Evolutionary conservation across 2,113 vertebrate genomes (phyloP).

Genomic region (Aegithalos caudatus): DNA sequence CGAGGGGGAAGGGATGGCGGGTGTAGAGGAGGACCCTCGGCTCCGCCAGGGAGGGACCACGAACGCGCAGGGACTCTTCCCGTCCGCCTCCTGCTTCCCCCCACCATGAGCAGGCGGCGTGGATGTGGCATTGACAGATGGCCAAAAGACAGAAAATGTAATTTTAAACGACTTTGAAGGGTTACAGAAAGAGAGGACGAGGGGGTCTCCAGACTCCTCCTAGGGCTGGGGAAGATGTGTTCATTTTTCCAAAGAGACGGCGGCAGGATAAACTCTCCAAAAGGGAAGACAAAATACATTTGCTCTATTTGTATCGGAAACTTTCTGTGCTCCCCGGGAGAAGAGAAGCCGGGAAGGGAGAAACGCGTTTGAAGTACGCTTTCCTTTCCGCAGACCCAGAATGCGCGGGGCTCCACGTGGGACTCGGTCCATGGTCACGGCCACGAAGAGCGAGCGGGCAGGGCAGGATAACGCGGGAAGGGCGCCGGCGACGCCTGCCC

Average conservation of each 20-base stretch:
- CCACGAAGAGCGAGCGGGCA: too few relatives aligned
- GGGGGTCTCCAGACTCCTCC: not conserved
- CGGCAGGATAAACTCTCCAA: too few relatives aligned
- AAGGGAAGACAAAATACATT: not conserved
- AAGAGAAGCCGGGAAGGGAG: not conserved
- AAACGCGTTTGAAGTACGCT: rapidly evolving
- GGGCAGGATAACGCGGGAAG: too few relatives aligned
- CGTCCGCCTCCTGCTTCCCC: not conserved
- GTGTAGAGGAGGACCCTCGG: not conserved
- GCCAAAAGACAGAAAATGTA: slow-evolving; percentile 69
- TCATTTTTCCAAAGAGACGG: not conserved
- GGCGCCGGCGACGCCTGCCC: rapidly evolving
- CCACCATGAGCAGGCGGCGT: slow-evolving; percentile 59
- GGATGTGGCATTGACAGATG: slow-evolving; percentile 80
- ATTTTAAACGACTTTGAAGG: slow-evolving; percentile 78
- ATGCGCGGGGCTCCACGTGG: not conserved
- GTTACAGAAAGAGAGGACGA: not conserved
- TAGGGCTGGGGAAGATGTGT: not conserved
- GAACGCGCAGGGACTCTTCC: slow-evolving; percentile 38
- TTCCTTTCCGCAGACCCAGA: not conserved
- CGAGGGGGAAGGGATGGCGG: not conserved
- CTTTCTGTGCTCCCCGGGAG: not conserved
- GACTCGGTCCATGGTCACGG: not conserved
- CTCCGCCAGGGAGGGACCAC: not conserved
- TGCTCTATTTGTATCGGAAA: not conserved